Conservation (phyloP, 2,797 vertebrate genomes). For the Calcarius lapponicus region DNA sequence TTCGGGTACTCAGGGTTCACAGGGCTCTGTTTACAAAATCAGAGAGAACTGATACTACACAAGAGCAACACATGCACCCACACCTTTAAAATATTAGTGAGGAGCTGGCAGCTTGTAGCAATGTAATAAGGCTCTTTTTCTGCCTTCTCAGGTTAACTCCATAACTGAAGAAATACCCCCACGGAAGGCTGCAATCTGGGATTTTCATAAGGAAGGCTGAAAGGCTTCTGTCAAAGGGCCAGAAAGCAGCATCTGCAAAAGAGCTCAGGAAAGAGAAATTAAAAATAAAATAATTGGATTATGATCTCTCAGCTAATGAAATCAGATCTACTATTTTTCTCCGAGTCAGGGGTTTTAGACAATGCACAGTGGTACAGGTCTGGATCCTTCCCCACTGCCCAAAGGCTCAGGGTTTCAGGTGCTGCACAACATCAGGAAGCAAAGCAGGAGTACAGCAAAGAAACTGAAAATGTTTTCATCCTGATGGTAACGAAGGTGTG, state of each 20-base stretch:
- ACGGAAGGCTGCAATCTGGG: conserved; percentile 29
- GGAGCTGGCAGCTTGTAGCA: conserved; percentile 37
- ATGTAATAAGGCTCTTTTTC: neutral
- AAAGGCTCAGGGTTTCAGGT: neutral
- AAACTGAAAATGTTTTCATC: neutral
- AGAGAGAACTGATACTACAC: conserved; percentile 27
- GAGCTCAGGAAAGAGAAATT: conserved; percentile 53
- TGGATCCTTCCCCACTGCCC: neutral
- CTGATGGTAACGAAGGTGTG: conserved; percentile 14
- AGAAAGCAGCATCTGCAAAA: conserved; percentile 56
- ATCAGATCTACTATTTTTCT: neutral
- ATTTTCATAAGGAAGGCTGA: conserved; percentile 32
- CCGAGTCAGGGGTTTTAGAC: neutral
- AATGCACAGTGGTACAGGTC: neutral
- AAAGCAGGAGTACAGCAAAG: neutral
- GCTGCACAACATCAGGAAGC: neutral
- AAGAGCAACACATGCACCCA: conserved; percentile 22
- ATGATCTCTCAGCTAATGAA: conserved; percentile 35
- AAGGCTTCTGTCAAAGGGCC: conserved; percentile 37
- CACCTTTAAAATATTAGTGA: conserved; percentile 54
- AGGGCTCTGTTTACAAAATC: conserved; percentile 59
- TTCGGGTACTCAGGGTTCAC: conserved; percentile 50
- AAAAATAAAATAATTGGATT: conserved; percentile 66
- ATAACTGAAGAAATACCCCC: conserved; percentile 14
- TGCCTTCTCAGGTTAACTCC: conserved; percentile 22